Evolutionary conservation across 2,113 vertebrate genomes (phyloP).

Genomic region (Leptodactylus fuscus): DNA sequence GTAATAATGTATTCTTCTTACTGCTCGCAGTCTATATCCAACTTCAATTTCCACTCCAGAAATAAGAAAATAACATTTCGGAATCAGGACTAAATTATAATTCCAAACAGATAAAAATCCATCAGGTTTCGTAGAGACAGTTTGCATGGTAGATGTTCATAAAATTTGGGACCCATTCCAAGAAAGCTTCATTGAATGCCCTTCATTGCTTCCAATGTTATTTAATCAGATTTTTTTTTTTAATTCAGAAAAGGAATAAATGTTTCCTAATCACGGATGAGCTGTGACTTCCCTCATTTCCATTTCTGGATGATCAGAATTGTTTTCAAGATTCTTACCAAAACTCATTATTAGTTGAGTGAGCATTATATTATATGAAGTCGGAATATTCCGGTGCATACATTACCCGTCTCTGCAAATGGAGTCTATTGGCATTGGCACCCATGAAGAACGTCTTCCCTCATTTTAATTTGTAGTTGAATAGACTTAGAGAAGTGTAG

Average conservation of each 20-base stretch:
- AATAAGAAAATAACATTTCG: constrained; percentile 33
- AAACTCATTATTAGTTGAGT: constrained; percentile 6
- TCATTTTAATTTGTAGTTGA: neutral
- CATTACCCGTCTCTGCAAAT: neutral
- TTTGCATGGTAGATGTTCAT: constrained; percentile 44
- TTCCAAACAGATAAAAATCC: constrained; percentile 43
- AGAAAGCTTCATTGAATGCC: constrained; percentile 51
- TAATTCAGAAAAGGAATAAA: constrained; percentile 35
- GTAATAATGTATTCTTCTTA: neutral
- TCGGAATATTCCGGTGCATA: neutral
- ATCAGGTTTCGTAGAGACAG: constrained; percentile 32
- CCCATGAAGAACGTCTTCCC: neutral
- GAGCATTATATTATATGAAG: constrained; percentile 1
- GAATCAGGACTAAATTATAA: constrained; percentile 45
- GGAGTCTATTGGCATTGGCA: neutral
- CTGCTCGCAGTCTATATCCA: neutral
- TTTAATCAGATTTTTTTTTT: constrained; percentile 35
- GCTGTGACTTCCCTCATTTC: constrained; percentile 9
- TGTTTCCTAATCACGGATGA: constrained; percentile 25
- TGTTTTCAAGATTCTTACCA: constrained; percentile 11
- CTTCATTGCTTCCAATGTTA: constrained; percentile 28
- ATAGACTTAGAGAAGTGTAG: neutral
- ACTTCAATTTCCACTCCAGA: neutral
- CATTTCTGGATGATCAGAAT: neutral
- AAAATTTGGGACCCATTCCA: constrained; percentile 43